phyloP scores from a whole-genome alignment of 2,113 vertebrate genomes.

The Platichthys stellatus region DNA sequence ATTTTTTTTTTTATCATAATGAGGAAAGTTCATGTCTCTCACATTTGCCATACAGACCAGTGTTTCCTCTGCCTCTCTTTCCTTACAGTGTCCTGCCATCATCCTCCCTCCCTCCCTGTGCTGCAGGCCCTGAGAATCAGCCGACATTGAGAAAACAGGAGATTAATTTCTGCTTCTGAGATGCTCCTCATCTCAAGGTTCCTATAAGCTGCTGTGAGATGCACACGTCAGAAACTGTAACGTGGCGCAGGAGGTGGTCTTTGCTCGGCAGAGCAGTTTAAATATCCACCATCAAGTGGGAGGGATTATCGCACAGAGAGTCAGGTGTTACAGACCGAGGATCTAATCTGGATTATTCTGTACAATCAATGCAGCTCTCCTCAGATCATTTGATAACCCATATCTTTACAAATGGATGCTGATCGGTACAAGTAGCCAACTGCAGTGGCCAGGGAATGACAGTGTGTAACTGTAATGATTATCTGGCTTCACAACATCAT shows the following conservation, averaged over 20 bases:
- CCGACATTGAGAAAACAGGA: constrained; percentile 45
- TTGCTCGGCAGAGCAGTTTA: constrained; percentile 16
- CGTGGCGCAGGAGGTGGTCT: neutral
- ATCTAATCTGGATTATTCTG: constrained; percentile 30
- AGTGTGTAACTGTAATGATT: too few species aligned
- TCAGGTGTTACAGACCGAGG: constrained; percentile 12
- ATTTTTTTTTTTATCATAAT: too few species aligned
- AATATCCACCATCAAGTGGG: constrained; percentile 19
- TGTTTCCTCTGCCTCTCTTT: neutral
- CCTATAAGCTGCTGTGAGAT: constrained; percentile 42
- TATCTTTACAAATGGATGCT: too few species aligned
- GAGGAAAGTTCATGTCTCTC: too few species aligned
- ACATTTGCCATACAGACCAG: too few species aligned
- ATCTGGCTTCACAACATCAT: too few species aligned
- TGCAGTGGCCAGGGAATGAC: too few species aligned
- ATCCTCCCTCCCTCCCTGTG: neutral
- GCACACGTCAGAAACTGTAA: constrained; percentile 3
- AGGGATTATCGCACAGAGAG: too few species aligned
- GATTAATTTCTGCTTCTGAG: constrained; percentile 61
- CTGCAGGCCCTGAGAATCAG: constrained; percentile 46
- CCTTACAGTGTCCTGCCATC: constrained; percentile 8
- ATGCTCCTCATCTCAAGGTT: constrained; percentile 38
- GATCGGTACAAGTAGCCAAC: too few species aligned
- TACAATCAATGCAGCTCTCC: neutral
- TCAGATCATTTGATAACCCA: too few species aligned